Percentiles rank a stretch among this genome's conserved stretches.
Evolutionary conservation across 1,140 invertebrate species (phyloP).

Genomic region (Halyomorpha halys): DNA sequence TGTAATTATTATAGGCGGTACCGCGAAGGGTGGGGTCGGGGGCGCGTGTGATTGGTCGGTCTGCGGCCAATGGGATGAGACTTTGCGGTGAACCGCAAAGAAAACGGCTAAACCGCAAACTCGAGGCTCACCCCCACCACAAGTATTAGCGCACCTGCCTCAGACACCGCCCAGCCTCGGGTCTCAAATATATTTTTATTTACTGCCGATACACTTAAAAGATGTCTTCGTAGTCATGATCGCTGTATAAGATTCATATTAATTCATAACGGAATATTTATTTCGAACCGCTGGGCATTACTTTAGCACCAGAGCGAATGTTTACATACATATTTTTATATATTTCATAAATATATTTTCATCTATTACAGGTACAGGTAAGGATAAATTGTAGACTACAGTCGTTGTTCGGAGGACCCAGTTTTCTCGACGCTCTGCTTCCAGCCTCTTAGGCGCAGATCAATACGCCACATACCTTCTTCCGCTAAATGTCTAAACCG

Average conservation of each 20-base stretch:
- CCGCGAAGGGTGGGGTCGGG: slow-evolving; percentile 13
- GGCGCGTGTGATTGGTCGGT: slow-evolving; percentile 23
- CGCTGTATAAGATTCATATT: too few species aligned
- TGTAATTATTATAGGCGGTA: slow-evolving; percentile 24
- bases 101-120: slow-evolving; percentile 28
- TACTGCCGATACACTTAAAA: not conserved
- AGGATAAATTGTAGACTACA: too few species aligned
- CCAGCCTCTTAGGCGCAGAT: slow-evolving; percentile 3
- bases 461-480: slow-evolving; percentile 15
- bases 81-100: slow-evolving; percentile 27
- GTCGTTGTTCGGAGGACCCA: too few species aligned
- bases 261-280: too few species aligned
- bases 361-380: too few species aligned
- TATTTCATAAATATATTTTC: too few species aligned
- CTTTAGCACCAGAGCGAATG: too few species aligned
- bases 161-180: not conserved
- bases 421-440: not conserved
- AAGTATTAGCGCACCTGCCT: not conserved
- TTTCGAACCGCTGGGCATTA: too few species aligned
- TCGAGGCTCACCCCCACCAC: slow-evolving; percentile 14
- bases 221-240: not conserved
- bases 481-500: slow-evolving; percentile 12
- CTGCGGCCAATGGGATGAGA: slow-evolving; percentile 23
- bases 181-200: not conserved
- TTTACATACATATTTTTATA: too few species aligned